Evolutionary conservation across 2,888 invertebrate genomes (phyloP), one percentile per base, ranked within the genome.

Genomic region (Alcis repandata): DNA sequence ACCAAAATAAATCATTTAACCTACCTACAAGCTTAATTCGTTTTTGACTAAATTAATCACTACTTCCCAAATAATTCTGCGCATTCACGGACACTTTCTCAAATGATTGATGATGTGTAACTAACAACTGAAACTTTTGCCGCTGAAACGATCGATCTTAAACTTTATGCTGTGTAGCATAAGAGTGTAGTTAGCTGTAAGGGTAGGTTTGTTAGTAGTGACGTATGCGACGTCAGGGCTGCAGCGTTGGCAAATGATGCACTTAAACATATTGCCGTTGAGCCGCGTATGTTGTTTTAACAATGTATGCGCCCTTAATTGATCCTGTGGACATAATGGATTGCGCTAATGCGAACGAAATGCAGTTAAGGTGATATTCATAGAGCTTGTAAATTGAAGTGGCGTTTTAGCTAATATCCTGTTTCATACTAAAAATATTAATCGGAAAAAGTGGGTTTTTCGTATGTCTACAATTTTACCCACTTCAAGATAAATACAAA

Each of bases 181-280:
- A 64, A 67, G 51, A 43, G 13, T 53, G 46, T 13, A 17, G 32
- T 33, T 22, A 15, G 22, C 13, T 4, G 49, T 20, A 49, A n/a
- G 10, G 36, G 33, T 45, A 57, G 27, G 48, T 41, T 58, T 41
- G 61, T 53, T 33, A 60, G 20, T 41, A 63, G 65, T 73, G 75
- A 72, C 74, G 65, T 63, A 76, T 75, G 73, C 68, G 72, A 74
- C 76, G 75, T 73, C 71, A 68, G 61, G 68, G 59, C 73, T 76
- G 78, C 79, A 78, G 65, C 67, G 75, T 63, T 63, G 68, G 77
- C 74, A 83, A 85, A 85, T 84, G 83, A 84, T 88, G 87, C 88
- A 89, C 89, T 89, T 79, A 86, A 75, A 80, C 63, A 73, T 83
- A 89, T 88, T 88, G 83, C 82, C 65, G 72, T 69, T 65, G 77